These are phyloP conservation scores for Stegostoma tigrinum DNA, from an alignment of 2,113 vertebrate genomes.

Conservation along the genomic window DNA sequence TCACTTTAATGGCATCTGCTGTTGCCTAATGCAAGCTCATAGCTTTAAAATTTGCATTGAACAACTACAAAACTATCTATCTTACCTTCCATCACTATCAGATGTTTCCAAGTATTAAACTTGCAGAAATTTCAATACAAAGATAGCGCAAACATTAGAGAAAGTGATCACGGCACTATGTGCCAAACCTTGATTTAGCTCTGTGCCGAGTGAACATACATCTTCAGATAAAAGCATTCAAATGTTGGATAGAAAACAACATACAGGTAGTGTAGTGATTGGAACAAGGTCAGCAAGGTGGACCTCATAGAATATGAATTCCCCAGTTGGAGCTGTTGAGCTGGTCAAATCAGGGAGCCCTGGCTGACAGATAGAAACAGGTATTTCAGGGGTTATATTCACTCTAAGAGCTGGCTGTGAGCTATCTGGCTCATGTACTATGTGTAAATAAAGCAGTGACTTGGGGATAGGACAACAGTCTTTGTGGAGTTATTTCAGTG, in stretches of 20 bases:
- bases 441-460: no score
- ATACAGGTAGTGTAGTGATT: background rate
- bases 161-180: background rate
- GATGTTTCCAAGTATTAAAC: background rate
- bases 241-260: background rate
- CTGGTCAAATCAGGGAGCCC: no score
- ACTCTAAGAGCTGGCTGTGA: no score
- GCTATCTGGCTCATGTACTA: no score
- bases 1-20: background rate
- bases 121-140: background rate
- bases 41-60: background rate
- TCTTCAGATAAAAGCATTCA: background rate
- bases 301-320: no score
- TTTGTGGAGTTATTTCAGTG: no score
- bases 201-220: background rate
- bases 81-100: background rate
- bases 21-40: background rate
- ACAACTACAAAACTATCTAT: background rate
- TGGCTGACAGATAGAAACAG: no score
- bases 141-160: background rate
- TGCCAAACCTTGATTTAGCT: background rate
- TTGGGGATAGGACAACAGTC: no score
- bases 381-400: no score
- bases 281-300: background rate
- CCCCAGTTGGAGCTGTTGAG: no score